Conservation (phyloP, 2,888 invertebrate genomes). For the Abrostola tripartita region DNA sequence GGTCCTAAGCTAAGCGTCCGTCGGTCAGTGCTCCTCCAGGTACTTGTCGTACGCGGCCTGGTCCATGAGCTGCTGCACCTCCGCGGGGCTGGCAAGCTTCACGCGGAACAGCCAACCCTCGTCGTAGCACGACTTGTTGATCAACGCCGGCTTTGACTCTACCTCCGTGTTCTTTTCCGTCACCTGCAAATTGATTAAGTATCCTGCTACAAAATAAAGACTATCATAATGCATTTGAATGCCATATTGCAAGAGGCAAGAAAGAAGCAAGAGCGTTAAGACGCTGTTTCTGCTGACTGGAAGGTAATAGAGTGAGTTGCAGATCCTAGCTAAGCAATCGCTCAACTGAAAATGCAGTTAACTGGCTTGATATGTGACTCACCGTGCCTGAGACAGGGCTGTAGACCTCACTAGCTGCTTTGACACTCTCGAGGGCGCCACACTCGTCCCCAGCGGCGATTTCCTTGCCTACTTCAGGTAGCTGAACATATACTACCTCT, state of each 20-base stretch:
- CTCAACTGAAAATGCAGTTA: not conserved
- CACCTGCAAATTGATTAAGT: conserved; percentile 79
- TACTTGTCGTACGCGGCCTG: conserved; percentile 92
- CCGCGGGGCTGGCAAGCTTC: conserved; percentile 90
- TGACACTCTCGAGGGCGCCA: conserved; percentile 96
- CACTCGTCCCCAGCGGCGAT: conserved; percentile 93
- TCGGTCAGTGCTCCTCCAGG: conserved; percentile 71
- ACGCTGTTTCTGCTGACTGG: too few relatives aligned
- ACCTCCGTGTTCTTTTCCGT: conserved; percentile 92
- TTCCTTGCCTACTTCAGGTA: conserved; percentile 92
- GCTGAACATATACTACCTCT: conserved; percentile 96
- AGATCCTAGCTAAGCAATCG: too few relatives aligned
- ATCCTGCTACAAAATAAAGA: not conserved
- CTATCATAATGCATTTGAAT: not conserved
- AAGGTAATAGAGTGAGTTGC: too few relatives aligned
- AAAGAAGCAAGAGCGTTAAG: too few relatives aligned
- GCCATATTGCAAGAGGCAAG: too few relatives aligned
- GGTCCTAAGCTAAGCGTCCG: too few relatives aligned
- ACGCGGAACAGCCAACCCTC: conserved; percentile 96
- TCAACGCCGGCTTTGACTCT: conserved; percentile 92
- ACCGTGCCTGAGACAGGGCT: conserved; percentile 94
- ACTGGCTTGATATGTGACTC: conserved; percentile 38
- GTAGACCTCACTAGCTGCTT: conserved; percentile 96
- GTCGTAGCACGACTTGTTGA: conserved; percentile 94
- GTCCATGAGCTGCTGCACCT: conserved; percentile 91